Conservation (phyloP, 2,888 invertebrate species). For the Pammene fasciana region DNA sequence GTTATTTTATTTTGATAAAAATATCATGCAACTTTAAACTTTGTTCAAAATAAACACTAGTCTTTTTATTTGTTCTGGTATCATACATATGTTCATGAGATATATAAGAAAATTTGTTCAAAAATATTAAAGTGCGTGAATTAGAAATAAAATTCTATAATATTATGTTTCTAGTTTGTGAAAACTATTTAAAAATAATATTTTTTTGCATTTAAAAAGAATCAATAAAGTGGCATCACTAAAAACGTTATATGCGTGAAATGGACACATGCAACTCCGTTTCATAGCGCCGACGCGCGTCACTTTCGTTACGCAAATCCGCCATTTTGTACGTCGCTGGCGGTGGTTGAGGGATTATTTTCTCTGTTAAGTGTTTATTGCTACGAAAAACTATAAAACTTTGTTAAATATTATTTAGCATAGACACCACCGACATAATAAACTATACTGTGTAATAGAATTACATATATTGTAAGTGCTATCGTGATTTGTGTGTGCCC, state of each 20-base stretch:
- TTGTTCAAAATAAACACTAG: too few species aligned
- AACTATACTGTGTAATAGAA: constrained; percentile 68
- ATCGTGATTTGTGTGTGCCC: constrained; percentile 81
- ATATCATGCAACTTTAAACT: too few species aligned
- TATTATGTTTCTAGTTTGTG: too few species aligned
- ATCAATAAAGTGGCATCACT: constrained; percentile 34
- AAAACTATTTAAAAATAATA: background rate
- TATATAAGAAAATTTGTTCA: too few species aligned
- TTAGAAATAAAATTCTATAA: too few species aligned
- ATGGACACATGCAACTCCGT: constrained; percentile 28
- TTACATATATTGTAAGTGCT: constrained; percentile 71
- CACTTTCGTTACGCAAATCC: constrained; percentile 82
- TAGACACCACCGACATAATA: constrained; percentile 65
- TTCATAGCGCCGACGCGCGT: constrained; percentile 72
- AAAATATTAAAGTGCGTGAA: too few species aligned
- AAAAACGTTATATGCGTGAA: constrained; percentile 30
- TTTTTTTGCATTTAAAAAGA: background rate
- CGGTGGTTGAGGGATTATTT: constrained; percentile 79
- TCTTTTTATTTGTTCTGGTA: too few species aligned
- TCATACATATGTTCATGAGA: too few species aligned
- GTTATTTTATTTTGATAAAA: too few species aligned
- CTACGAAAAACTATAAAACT: constrained; percentile 75
- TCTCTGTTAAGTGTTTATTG: constrained; percentile 75
- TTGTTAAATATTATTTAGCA: constrained; percentile 65
- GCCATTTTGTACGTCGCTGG: constrained; percentile 84